Evolutionary conservation across 2,797 vertebrate genomes (phyloP).

Genomic region (Gouania willdenowi): DNA sequence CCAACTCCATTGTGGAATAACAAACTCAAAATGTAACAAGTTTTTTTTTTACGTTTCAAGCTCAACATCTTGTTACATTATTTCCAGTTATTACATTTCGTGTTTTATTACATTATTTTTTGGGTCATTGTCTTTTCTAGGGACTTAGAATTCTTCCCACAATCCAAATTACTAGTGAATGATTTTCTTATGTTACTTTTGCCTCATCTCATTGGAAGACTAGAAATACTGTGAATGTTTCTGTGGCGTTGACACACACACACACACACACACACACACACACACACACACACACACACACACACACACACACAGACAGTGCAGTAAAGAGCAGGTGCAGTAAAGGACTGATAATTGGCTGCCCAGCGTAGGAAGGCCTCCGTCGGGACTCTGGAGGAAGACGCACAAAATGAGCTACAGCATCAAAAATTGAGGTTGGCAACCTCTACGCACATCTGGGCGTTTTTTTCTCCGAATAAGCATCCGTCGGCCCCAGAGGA

Average conservation of each 20-base stretch:
- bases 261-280: neutral
- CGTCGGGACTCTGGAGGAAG: conserved; percentile 55
- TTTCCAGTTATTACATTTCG: too few species aligned
- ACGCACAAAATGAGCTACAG: conserved; percentile 69
- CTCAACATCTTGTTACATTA: too few species aligned
- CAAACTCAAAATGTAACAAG: too few species aligned
- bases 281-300: too few species aligned
- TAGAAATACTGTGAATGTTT: conserved; percentile 61
- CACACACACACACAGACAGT: conserved; percentile 8
- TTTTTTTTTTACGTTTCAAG: too few species aligned
- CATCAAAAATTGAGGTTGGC: conserved; percentile 76
- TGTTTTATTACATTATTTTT: too few species aligned
- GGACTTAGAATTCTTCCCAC: too few species aligned
- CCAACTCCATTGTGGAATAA: too few species aligned
- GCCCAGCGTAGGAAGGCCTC: conserved; percentile 44
- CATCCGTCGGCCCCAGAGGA: conserved; percentile 62
- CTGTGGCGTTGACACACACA: conserved; percentile 32
- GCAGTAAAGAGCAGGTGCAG: conserved; percentile 58
- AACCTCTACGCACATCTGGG: conserved; percentile 66
- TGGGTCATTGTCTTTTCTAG: too few species aligned
- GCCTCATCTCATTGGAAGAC: too few species aligned
- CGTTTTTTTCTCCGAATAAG: conserved; percentile 75
- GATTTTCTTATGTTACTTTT: too few species aligned
- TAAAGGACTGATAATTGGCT: conserved; percentile 67
- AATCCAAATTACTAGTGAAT: too few species aligned